Conservation (phyloP, 2,888 invertebrate species). For the Macrophya annulata region DNA sequence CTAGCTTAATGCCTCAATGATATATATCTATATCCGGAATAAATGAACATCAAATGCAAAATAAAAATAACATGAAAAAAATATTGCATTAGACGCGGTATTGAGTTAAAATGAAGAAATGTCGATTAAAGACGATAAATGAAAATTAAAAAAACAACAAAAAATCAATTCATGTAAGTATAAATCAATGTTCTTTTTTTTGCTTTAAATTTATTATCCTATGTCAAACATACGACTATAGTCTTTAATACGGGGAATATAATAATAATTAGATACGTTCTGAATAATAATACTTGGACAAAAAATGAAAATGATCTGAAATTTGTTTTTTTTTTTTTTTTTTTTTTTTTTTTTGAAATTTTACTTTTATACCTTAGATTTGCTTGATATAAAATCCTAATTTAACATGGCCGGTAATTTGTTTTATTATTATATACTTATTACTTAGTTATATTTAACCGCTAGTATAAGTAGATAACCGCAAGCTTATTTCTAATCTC, state of each 20-base stretch:
- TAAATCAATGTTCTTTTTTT: slow-evolving; percentile 17
- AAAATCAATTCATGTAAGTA: neutral
- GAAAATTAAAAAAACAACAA: neutral
- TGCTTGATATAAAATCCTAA: slow-evolving; percentile 73
- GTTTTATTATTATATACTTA: slow-evolving; percentile 69
- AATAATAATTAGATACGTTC: slow-evolving; percentile 38
- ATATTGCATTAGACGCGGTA: neutral
- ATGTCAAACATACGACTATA: slow-evolving; percentile 29
- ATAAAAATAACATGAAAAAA: neutral
- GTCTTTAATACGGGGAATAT: neutral
- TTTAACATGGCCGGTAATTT: slow-evolving; percentile 76
- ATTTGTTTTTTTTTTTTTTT: slow-evolving; percentile 13
- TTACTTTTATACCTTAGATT: slow-evolving; percentile 60
- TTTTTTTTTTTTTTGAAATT: slow-evolving; percentile 26
- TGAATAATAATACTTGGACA: slow-evolving; percentile 23
- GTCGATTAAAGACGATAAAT: neutral
- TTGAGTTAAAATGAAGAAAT: neutral
- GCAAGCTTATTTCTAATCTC: slow-evolving; percentile 70
- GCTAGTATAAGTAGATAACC: slow-evolving; percentile 74
- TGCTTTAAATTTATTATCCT: slow-evolving; percentile 23
- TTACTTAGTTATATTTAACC: slow-evolving; percentile 69
- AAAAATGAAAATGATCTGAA: slow-evolving; percentile 36
- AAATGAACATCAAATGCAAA: slow-evolving; percentile 31
- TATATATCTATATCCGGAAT: slow-evolving; percentile 1
- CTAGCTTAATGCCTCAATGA: slow-evolving; percentile 44